Percentiles rank a stretch among this genome's conserved stretches.
Conservation (phyloP, 2,113 vertebrate species). For the Trichomycterus rosablanca region DNA sequence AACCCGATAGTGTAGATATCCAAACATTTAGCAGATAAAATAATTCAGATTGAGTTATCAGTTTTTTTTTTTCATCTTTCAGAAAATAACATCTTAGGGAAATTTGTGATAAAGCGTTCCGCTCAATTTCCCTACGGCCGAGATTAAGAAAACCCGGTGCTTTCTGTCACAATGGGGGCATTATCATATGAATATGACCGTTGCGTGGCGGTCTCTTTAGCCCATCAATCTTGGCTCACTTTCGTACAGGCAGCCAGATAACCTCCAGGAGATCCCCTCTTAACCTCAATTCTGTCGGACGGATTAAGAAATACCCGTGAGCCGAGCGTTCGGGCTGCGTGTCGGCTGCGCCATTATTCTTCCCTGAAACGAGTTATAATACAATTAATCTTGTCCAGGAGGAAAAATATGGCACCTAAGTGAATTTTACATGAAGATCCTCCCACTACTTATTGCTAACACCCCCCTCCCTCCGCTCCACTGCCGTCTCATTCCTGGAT, state of each 20-base stretch:
- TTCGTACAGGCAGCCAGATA: conserved; percentile 65
- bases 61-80: conserved; percentile 6
- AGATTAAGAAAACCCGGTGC: conserved; percentile 71
- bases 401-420: conserved; percentile 74
- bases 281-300: conserved; percentile 80
- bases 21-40: conserved; percentile 41
- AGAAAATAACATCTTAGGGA: conserved; percentile 29
- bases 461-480: conserved; percentile 23
- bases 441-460: conserved; percentile 59
- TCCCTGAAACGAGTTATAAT: conserved; percentile 69
- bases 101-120: conserved; percentile 58
- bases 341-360: conserved; percentile 55
- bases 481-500: conserved; percentile 30
- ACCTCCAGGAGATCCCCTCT: conserved; percentile 79
- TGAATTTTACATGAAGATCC: conserved; percentile 76
- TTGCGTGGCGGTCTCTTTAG: conserved; percentile 65
- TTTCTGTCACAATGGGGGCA: conserved; percentile 66
- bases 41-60: conserved; percentile 39
- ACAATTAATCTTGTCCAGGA: conserved; percentile 72
- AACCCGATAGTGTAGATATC: conserved; percentile 13
- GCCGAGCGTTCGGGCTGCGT: conserved; percentile 50
- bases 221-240: conserved; percentile 74
- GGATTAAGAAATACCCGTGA: conserved; percentile 72
- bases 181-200: conserved; percentile 79
- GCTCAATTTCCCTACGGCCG: conserved; percentile 61